Conservation (phyloP, 2,113 vertebrate species). For the Setophaga petechia region DNA sequence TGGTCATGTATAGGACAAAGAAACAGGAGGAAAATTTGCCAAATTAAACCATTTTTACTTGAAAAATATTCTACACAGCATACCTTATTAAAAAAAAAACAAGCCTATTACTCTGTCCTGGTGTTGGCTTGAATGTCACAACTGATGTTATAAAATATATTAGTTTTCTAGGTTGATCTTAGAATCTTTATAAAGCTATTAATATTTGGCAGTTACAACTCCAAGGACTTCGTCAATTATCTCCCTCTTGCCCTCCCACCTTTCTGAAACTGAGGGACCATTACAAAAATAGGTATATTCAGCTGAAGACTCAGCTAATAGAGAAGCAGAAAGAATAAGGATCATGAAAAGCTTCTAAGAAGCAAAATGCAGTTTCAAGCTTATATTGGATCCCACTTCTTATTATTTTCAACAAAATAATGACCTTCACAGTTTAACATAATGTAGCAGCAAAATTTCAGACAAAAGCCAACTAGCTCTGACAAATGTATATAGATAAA, state of each 20-base stretch:
- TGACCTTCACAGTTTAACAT: neutral
- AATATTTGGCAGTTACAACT: slow-evolving; percentile 8
- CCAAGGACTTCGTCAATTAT: neutral
- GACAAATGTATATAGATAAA: neutral
- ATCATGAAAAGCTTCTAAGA: neutral
- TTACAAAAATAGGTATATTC: neutral
- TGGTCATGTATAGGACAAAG: neutral
- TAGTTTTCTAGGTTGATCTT: neutral
- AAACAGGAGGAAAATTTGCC: neutral
- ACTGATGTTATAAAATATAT: neutral
- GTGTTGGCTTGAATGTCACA: neutral
- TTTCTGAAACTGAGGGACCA: slow-evolving; percentile 8
- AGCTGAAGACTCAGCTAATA: neutral
- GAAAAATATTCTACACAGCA: neutral
- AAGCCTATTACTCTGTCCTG: neutral
- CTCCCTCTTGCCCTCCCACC: neutral
- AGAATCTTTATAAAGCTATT: neutral
- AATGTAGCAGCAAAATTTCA: neutral
- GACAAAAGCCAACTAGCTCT: neutral
- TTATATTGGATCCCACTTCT: neutral
- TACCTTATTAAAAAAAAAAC: neutral
- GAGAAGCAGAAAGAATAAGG: neutral
- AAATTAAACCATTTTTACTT: neutral
- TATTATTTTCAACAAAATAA: neutral
- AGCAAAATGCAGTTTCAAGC: neutral